Percentiles rank a stretch among this genome's conserved stretches.
phyloP scores from a whole-genome alignment of 1,140 invertebrate species.

The Calephelis virginiensis region DNA sequence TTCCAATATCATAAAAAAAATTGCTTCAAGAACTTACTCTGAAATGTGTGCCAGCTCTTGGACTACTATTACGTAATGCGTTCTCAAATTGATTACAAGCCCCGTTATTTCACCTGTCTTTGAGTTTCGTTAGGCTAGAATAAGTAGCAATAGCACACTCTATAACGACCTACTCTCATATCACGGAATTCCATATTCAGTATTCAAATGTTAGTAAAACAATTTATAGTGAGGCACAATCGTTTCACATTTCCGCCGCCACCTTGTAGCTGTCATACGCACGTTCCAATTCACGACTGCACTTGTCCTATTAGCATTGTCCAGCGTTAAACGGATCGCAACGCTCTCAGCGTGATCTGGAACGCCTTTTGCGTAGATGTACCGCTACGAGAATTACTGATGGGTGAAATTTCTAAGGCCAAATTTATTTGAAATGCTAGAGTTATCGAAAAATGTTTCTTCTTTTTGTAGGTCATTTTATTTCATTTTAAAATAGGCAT shows the following conservation, averaged over 20 bases:
- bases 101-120: not conserved
- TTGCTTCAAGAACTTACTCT: no score
- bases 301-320: conserved; percentile 69
- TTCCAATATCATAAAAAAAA: no score
- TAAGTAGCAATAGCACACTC: not conserved
- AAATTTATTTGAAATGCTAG: no score
- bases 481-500: no score
- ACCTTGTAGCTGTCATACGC: conserved; percentile 54
- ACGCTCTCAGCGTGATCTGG: conserved; percentile 58
- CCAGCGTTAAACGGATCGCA: conserved; percentile 49
- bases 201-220: conserved; percentile 16
- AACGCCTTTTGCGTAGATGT: conserved; percentile 51
- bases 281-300: conserved; percentile 49
- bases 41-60: not conserved
- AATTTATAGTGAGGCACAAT: conserved; percentile 27
- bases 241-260: conserved; percentile 36
- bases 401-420: not conserved
- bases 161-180: conserved; percentile 4
- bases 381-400: conserved; percentile 29
- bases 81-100: not conserved
- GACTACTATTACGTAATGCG: no score
- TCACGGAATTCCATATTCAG: conserved; percentile 14
- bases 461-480: no score
- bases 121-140: not conserved
- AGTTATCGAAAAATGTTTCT: no score